phyloP scores from a whole-genome alignment of 2,113 vertebrate genomes.

The Antechinus flavipes region DNA sequence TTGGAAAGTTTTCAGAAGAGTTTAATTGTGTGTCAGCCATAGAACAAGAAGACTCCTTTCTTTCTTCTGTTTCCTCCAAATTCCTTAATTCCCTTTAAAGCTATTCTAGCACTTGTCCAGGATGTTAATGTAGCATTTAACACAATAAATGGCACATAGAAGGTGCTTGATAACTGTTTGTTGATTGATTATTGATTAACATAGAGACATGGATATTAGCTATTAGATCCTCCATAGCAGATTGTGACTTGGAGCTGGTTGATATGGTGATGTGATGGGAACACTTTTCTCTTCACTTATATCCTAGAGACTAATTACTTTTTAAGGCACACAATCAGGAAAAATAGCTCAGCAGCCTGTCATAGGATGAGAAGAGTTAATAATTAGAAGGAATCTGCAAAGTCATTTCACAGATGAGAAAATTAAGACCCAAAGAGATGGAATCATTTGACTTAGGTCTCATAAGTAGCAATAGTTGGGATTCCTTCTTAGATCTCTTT shows the following conservation, averaged over 20 bases:
- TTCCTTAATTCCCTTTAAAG: not conserved
- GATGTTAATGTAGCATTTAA: not conserved
- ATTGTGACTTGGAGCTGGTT: slow-evolving; percentile 26
- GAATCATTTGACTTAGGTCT: not conserved
- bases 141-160: not conserved
- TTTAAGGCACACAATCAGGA: slow-evolving; percentile 43
- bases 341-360: slow-evolving; percentile 59
- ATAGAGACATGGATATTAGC: not conserved
- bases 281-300: slow-evolving; percentile 48
- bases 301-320: slow-evolving; percentile 66
- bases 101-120: not conserved
- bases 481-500: not conserved
- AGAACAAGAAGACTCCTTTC: not conserved
- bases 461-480: not conserved
- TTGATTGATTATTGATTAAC: not conserved
- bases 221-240: not conserved
- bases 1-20: not conserved
- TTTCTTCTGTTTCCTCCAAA: not conserved
- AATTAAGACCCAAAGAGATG: not conserved
- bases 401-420: not conserved
- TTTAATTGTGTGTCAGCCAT: slow-evolving; percentile 45
- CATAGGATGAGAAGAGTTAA: not conserved
- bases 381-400: not conserved
- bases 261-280: slow-evolving; percentile 30
- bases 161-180: not conserved